Conservation (phyloP, 2,888 invertebrate genomes). For the Bombylius discolor region DNA sequence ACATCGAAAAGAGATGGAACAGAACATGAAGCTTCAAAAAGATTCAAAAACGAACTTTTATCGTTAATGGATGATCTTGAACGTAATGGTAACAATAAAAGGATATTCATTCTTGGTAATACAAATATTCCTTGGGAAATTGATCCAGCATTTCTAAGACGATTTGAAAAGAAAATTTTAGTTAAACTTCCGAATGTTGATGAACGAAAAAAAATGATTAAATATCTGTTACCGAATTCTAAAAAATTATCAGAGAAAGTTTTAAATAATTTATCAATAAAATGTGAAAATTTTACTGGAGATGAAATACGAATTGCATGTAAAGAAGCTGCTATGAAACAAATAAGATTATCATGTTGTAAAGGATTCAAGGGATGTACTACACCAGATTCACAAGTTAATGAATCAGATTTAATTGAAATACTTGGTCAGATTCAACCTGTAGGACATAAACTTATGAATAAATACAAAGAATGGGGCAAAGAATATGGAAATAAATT, state of each 20-base stretch:
- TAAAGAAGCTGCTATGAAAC: slow-evolving; percentile 78
- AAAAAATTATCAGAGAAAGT: slow-evolving; percentile 18
- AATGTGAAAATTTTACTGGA: slow-evolving; percentile 70
- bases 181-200: slow-evolving; percentile 60
- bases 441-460: slow-evolving; percentile 42
- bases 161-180: slow-evolving; percentile 76
- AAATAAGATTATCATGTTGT: slow-evolving; percentile 48
- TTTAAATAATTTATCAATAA: slow-evolving; percentile 37
- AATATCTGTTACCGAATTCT: slow-evolving; percentile 42
- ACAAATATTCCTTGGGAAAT: slow-evolving; percentile 92
- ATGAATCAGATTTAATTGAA: slow-evolving; percentile 15
- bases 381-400: neutral
- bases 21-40: slow-evolving; percentile 74
- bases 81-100: slow-evolving; percentile 39
- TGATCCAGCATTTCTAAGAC: slow-evolving; percentile 72
- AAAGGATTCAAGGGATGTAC: neutral
- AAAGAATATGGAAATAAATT: slow-evolving; percentile 40
- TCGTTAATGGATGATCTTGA: slow-evolving; percentile 72
- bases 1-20: slow-evolving; percentile 52
- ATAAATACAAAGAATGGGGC: slow-evolving; percentile 51
- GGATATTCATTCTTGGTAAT: slow-evolving; percentile 66
- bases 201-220: slow-evolving; percentile 56
- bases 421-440: slow-evolving; percentile 32
- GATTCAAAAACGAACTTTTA: slow-evolving; percentile 80
- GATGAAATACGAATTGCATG: slow-evolving; percentile 77